phyloP scores from a whole-genome alignment of 2,797 vertebrate species.

The Silurus aristotelis region DNA sequence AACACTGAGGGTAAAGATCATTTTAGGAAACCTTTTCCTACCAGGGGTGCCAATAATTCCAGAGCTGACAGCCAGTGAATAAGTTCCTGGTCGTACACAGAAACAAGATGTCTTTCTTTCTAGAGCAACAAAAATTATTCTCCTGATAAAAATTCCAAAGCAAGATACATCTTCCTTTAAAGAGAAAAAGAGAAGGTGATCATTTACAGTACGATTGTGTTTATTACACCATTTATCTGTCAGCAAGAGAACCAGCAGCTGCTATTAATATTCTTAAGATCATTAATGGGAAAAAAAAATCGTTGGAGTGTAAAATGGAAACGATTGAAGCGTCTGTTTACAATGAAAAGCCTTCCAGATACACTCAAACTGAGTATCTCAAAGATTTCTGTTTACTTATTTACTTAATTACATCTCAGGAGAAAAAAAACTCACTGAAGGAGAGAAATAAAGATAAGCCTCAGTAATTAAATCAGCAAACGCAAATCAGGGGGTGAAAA shows the following conservation, averaged over 20 bases:
- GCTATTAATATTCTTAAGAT: background rate
- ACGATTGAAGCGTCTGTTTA: background rate
- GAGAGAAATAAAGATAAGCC: background rate
- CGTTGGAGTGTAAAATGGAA: background rate
- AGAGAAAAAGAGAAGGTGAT: background rate
- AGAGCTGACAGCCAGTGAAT: background rate
- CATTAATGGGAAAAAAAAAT: background rate
- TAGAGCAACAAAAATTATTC: background rate
- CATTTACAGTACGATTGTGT: background rate
- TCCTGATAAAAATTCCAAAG: background rate
- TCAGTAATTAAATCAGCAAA: no score
- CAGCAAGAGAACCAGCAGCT: background rate
- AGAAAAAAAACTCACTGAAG: background rate
- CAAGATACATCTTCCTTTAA: no score
- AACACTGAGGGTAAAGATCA: background rate
- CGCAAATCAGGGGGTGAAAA: no score
- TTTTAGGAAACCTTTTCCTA: background rate
- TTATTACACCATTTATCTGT: background rate
- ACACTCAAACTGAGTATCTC: background rate
- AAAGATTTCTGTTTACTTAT: conserved; percentile 2
- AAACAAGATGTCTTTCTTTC: background rate
- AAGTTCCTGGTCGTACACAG: background rate
- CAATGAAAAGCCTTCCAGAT: background rate
- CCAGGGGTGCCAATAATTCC: background rate
- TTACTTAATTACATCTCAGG: conserved; percentile 18